Percentiles rank a stretch among this genome's conserved stretches.
Conservation (phyloP, 2,888 invertebrate species). For the Hypomecis punctinalis region DNA sequence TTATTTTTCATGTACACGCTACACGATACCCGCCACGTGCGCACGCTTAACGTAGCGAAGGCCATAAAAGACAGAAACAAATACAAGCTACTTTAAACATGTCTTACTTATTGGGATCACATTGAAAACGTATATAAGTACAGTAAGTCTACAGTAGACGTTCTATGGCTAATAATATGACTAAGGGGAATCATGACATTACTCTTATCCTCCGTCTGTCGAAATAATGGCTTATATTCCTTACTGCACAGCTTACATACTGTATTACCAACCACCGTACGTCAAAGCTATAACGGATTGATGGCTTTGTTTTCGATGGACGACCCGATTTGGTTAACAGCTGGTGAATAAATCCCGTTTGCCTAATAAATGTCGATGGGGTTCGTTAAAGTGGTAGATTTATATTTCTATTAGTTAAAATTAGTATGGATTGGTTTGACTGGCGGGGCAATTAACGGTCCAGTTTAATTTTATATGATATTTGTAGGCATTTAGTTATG, state of each 20-base stretch:
- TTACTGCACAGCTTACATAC: conserved; percentile 8
- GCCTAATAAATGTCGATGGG: conserved; percentile 31
- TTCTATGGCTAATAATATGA: too few species aligned
- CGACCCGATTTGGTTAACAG: conserved; percentile 41
- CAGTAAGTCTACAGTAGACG: too few species aligned
- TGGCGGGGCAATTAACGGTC: not conserved
- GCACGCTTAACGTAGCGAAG: too few species aligned
- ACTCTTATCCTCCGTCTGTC: not conserved
- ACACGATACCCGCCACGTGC: too few species aligned
- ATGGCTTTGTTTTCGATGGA: conserved; percentile 51
- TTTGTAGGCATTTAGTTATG: too few species aligned
- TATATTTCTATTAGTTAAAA: conserved; percentile 16
- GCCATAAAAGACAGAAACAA: too few species aligned
- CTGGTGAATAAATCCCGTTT: conserved; percentile 36
- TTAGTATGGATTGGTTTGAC: not conserved
- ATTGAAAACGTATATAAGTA: too few species aligned
- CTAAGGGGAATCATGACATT: not conserved
- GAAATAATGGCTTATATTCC: not conserved
- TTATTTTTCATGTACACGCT: too few species aligned
- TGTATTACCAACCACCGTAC: conserved; percentile 38
- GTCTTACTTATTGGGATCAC: too few species aligned
- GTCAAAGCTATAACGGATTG: conserved; percentile 61
- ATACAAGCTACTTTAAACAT: too few species aligned
- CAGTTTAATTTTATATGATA: not conserved
- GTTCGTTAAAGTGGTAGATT: conserved; percentile 29